Evolutionary conservation across 2,113 vertebrate genomes (phyloP).

Genomic region (Phasianus colchicus): DNA sequence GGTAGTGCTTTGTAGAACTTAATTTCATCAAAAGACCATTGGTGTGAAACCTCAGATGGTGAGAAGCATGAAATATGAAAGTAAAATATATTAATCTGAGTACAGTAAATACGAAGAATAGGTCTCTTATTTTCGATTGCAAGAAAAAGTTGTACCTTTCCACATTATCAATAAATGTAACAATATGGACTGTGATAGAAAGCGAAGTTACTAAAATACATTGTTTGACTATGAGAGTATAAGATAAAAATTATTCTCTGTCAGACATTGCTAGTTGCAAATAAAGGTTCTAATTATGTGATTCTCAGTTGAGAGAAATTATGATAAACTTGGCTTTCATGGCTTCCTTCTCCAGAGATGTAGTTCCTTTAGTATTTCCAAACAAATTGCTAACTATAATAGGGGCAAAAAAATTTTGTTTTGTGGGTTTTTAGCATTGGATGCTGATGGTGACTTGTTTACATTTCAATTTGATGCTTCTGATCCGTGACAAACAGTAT

Average conservation of each 20-base stretch:
- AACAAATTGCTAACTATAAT: neutral
- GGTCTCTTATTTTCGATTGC: neutral
- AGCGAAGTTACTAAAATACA: neutral
- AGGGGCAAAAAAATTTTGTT: neutral
- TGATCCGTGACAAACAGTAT: neutral
- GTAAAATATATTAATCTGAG: constrained; percentile 68
- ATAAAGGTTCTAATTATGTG: neutral
- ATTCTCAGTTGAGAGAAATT: neutral
- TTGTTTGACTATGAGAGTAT: neutral
- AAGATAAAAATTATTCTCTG: neutral
- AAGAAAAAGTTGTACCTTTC: neutral
- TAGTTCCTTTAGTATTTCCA: neutral
- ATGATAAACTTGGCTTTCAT: neutral
- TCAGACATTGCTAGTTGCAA: neutral
- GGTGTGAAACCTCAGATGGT: constrained; percentile 44
- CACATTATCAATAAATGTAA: neutral
- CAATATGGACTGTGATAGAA: neutral
- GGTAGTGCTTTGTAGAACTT: constrained; percentile 66
- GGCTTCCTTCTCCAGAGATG: neutral
- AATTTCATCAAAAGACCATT: constrained; percentile 64
- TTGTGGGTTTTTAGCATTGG: neutral
- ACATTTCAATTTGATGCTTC: neutral
- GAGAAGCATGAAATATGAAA: constrained; percentile 59
- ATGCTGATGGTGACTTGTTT: neutral
- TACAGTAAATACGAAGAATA: constrained; percentile 19